phyloP scores from a whole-genome alignment of 2,113 vertebrate species.

The Lipophrys pholis region DNA sequence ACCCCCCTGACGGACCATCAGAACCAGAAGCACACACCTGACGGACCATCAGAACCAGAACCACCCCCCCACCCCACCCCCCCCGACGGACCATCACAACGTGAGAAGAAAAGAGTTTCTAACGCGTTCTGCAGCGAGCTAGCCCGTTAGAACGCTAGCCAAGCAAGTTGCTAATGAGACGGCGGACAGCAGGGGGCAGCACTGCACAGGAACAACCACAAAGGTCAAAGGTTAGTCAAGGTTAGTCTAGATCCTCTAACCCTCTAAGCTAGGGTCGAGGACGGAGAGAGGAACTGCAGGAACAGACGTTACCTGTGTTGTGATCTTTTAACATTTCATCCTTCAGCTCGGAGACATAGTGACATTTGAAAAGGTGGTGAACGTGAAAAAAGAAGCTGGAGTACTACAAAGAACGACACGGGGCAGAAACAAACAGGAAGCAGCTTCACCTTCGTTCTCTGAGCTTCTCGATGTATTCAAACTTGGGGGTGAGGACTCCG shows the following conservation, averaged over 20 bases:
- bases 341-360: conserved; percentile 17
- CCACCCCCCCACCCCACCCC: too few relatives aligned
- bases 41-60: too few relatives aligned
- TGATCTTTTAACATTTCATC: conserved; percentile 57
- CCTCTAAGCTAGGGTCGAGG: too few relatives aligned
- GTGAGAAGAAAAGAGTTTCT: conserved; percentile 56
- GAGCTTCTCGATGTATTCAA: conserved; percentile 95
- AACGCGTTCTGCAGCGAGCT: conserved; percentile 48
- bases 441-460: conserved; percentile 89
- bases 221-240: too few relatives aligned
- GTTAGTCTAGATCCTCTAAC: conserved; percentile 59
- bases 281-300: too few relatives aligned
- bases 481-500: conserved; percentile 92
- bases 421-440: background rate
- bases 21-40: too few relatives aligned
- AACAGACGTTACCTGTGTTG: too few relatives aligned
- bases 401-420: background rate
- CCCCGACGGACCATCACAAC: too few relatives aligned
- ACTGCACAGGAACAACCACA: conserved; percentile 71
- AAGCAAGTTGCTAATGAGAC: conserved; percentile 70
- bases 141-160: conserved; percentile 51
- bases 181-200: conserved; percentile 42
- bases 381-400: conserved; percentile 5
- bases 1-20: too few relatives aligned
- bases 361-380: conserved; percentile 19